Evolutionary conservation across 2,888 invertebrate genomes (phyloP), one percentile per base, ranked within the genome.

Genomic region (Ctena decussata): DNA sequence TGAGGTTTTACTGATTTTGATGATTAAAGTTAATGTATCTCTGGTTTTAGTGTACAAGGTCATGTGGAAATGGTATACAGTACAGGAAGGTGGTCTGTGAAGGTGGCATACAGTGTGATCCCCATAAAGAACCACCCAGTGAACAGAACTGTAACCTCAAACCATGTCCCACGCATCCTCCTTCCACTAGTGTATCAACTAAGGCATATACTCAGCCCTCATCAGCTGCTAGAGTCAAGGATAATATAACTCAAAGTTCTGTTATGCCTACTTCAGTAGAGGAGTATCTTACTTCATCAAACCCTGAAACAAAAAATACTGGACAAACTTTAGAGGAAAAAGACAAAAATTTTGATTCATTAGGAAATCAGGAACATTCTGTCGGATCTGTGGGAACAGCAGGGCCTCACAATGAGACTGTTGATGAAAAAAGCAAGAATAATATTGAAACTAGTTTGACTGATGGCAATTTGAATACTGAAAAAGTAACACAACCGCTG

Each of bases 41-140:
- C 21, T n/a, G 21, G 3, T 12, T 91, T 90, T 1, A 95, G 95
- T 95, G 95, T 82, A 91, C 94, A 3, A 90, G 93, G 15, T 92
- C 94, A 0, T 96, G 96, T 89, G 96, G 95, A 15, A 93, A 93
- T 1, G 96, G 96, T 1, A 91, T 94, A 12, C 95, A 96, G 90
- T 92, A 92, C 46, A 93, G 96, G 8, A 93, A 93, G 41, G 96
- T 96, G n/a, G 91, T 89, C 65, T 96, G 96, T 85, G 80, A 86
- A 0, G 91, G 92, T 0, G 91, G 92, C 21, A 72, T 85, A 30
- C 80, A 77, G 0, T 95, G 95, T 92, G 91, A 92, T 75, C 82
- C 82, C 21, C 89, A 87, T 15, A 80, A 73, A 6, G 85, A 93
- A 80, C 95, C 95, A 24, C 65, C 41, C 15, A 77, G 84, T 6